Base-by-base conservation (phyloP, 2,888 invertebrate genomes). In the Ferrisia virgata region DNA sequence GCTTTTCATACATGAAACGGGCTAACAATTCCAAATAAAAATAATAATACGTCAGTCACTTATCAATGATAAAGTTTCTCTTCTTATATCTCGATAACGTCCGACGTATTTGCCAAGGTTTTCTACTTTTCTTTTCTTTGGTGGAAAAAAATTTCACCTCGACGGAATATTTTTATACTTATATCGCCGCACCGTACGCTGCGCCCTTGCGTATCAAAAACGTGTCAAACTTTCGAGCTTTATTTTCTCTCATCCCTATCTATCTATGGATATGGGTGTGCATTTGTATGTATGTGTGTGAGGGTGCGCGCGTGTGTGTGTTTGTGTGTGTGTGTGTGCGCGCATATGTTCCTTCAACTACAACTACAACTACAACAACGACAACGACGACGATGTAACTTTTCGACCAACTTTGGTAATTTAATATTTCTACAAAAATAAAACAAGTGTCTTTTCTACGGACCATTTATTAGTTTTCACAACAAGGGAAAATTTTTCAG, bases 21-120 rank as follows among this genome's bases (percentile, higher is more conserved):
- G 18, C 18, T 72, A 36, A 72, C 33, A 72, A 28, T 72, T 72
- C 72, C n/a, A 18, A 22, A 72, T 72, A 72, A 72, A 72, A 72
- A 72, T 72, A 72, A 72, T 72, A 72, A 72, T 72, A 72, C 33
- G 72, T 33, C 72, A 72, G 72, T 72, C 72, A 33, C 33, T 72
- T 33, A 72, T 72, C 72, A 33, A 72, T 72, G 72, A 33, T 33
- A n/a, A 72, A 33, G 33, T 3, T n/a, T 18, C 72, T 72, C 72
- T 64, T 25, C 58, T 58, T 33, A 72, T 33, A 72, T 72, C 72
- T 72, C 72, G 72, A 72, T 72, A 72, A 33, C 72, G 72, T 72
- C 72, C 33, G 72, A 72, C n/a, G 28, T 72, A 72, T 72, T 72
- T 33, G 22, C 72, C 33, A 72, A 33, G 72, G 15, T 33, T 31